Conservation (phyloP, 1,140 invertebrate species). For the Papilio xuthus region DNA sequence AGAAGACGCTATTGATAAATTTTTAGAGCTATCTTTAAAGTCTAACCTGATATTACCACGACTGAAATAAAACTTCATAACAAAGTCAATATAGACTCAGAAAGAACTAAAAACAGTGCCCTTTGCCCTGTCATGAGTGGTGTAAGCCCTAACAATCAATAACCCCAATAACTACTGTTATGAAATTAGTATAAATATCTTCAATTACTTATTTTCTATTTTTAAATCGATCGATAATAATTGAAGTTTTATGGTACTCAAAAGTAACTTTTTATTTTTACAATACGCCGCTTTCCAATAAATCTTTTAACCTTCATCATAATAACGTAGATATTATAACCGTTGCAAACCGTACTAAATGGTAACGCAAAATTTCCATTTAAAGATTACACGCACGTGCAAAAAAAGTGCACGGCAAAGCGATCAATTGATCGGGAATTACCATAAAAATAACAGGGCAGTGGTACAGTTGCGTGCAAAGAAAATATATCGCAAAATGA, state of each 20-base stretch:
- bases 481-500: background rate
- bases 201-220: too few species aligned
- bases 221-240: too few species aligned
- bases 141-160: too few species aligned
- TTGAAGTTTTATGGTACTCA: background rate
- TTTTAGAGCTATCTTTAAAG: too few species aligned
- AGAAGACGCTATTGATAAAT: too few species aligned
- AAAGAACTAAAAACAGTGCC: too few species aligned
- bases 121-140: too few species aligned
- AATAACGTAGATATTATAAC: background rate
- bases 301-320: background rate
- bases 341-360: background rate
- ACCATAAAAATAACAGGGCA: background rate
- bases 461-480: conserved; percentile 5
- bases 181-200: too few species aligned
- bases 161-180: too few species aligned
- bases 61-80: too few species aligned
- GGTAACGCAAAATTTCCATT: conserved; percentile 12
- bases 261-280: background rate
- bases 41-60: too few species aligned
- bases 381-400: background rate
- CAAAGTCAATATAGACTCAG: too few species aligned
- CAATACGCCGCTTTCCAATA: background rate
- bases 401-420: conserved; percentile 1
- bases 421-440: background rate